phyloP scores from a whole-genome alignment of 2,797 vertebrate genomes.

The Carduelis carduelis region DNA sequence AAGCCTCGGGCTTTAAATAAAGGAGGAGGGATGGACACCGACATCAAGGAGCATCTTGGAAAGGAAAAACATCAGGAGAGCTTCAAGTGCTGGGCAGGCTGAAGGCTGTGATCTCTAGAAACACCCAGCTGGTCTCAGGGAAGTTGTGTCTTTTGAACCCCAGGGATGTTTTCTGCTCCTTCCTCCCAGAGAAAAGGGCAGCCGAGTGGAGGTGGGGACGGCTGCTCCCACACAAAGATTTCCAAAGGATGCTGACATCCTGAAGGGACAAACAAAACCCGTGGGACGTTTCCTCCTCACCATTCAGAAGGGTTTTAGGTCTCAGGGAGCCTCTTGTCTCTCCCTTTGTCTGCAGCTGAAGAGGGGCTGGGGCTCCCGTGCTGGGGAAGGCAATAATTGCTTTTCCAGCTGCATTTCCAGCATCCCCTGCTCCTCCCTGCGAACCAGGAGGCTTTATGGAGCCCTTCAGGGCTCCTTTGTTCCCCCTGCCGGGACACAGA shows the following conservation, averaged over 20 bases:
- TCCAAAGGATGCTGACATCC: background rate
- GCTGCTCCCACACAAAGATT: background rate
- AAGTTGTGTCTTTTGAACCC: background rate
- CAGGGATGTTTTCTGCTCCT: background rate
- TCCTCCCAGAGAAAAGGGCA: background rate
- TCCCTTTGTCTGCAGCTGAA: background rate
- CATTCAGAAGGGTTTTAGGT: background rate
- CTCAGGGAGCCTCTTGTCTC: background rate
- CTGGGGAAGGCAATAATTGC: background rate
- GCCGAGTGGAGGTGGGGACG: background rate
- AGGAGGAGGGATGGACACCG: background rate
- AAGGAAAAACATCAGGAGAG: background rate
- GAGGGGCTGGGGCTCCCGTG: background rate
- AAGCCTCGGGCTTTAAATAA: accelerated
- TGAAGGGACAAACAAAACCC: background rate
- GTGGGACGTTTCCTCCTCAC: background rate
- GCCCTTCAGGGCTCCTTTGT: background rate
- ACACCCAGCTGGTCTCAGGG: accelerated
- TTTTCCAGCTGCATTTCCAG: conserved; percentile 13
- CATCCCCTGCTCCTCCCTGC: background rate
- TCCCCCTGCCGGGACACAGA: background rate
- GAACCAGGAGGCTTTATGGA: background rate
- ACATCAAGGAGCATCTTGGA: background rate
- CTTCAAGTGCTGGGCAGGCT: background rate
- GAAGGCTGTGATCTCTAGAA: background rate